Evolutionary conservation across 1,140 invertebrate genomes (phyloP).

Genomic region (Cydia pomonella): DNA sequence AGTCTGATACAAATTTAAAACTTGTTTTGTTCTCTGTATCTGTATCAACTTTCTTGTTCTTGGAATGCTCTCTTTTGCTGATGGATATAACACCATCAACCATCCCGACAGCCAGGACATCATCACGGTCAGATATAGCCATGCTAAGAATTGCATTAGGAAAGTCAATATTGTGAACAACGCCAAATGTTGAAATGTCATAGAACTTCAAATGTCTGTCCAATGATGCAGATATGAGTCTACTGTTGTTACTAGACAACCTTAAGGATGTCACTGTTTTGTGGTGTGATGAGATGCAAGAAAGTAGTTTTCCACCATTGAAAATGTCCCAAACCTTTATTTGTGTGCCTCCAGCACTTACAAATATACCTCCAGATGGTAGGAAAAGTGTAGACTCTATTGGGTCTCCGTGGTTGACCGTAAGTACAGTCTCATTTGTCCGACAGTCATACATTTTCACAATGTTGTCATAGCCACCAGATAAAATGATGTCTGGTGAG

Average conservation of each 20-base stretch:
- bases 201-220: conserved; percentile 98
- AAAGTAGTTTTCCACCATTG: conserved; percentile 90
- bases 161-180: conserved; percentile 94
- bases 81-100: conserved; percentile 95
- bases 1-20: conserved; percentile 81
- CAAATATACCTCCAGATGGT: conserved; percentile 93
- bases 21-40: conserved; percentile 63
- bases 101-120: conserved; percentile 93
- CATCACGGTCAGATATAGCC: conserved; percentile 89
- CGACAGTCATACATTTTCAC: conserved; percentile 95
- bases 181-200: conserved; percentile 92
- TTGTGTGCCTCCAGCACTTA: conserved; percentile 95
- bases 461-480: conserved; percentile 96
- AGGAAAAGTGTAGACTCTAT: conserved; percentile 95
- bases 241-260: conserved; percentile 89
- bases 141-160: conserved; percentile 95
- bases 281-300: conserved; percentile 92
- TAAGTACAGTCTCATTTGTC: conserved; percentile 85
- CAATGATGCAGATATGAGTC: conserved; percentile 93
- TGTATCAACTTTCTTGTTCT: conserved; percentile 50
- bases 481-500: conserved; percentile 88
- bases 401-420: conserved; percentile 93
- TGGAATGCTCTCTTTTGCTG: conserved; percentile 86
- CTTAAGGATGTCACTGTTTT: conserved; percentile 95
- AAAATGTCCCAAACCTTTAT: conserved; percentile 97